Conservation (phyloP, 2,888 invertebrate genomes). For the Eupithecia inturbata region DNA sequence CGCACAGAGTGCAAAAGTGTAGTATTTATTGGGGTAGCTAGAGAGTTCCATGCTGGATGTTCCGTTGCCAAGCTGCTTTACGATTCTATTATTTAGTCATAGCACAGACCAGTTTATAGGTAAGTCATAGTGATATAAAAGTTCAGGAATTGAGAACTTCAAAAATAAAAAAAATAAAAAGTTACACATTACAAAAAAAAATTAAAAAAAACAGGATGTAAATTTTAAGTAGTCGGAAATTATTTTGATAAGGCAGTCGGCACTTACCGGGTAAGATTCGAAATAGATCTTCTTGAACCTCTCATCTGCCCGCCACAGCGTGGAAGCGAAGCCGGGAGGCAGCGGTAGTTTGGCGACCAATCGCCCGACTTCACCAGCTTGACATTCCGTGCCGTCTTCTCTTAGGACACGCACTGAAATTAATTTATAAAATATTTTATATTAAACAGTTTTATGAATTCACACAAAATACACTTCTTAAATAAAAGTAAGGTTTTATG, state of each 20-base stretch:
- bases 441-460: too few species aligned
- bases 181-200: too few species aligned
- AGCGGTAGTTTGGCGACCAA: constrained; percentile 93
- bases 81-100: too few species aligned
- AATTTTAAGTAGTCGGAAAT: too few species aligned
- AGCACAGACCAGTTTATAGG: too few species aligned
- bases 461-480: too few species aligned
- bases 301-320: constrained; percentile 92
- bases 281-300: constrained; percentile 93
- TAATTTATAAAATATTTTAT: neutral
- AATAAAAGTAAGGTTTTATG: too few species aligned
- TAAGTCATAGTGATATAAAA: too few species aligned
- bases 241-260: neutral
- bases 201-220: too few species aligned
- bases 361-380: constrained; percentile 90
- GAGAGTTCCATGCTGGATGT: too few species aligned
- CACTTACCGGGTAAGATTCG: constrained; percentile 89
- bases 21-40: neutral
- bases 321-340: constrained; percentile 94
- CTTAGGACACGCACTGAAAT: constrained; percentile 66
- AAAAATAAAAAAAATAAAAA: too few species aligned
- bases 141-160: neutral
- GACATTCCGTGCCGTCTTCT: constrained; percentile 88
- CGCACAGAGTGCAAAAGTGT: neutral
- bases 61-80: too few species aligned